Base-by-base conservation (phyloP, 1,140 invertebrate species). In the Meloidogyne exigua region DNA sequence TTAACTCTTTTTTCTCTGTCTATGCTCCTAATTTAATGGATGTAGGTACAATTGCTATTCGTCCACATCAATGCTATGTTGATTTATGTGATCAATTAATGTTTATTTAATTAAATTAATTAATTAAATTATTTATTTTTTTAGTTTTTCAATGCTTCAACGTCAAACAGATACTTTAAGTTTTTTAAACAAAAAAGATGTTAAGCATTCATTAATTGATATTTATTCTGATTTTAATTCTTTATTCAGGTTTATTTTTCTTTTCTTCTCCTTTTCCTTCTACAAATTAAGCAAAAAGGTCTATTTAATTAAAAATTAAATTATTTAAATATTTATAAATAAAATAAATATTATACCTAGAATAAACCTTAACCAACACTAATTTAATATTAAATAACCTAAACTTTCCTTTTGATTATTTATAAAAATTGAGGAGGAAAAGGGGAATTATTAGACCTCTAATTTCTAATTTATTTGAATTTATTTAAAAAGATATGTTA, bases 11-110 rank as follows among this genome's bases (percentile, higher is more conserved):
- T 65, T 71, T 81, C 11, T 80, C 80, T 49, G 72, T 80, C 2
- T 80, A 80, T 36, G 82, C 69, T 11, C 79, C 79, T 32, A 68
- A 64, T 11, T 23, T 42, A 12, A 79, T 79, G 78, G 77, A 79
- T 71, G 57, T 68, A n/a, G 49, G 18, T n/a, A n/a, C 13, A 28
- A 21, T 36, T 63, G 21, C 21, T 62, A 25, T 39, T 49, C 28
- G 78, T 23, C 70, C 32, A 13, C 70, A 77, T 32, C 39, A 80
- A 49, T 32, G 21, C 36, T 63, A 63, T 23, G 44, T 67, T 23
- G 79, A 63, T 23, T 25, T 79, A 21, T 28, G 23, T 28, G 18
- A 62, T 9, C 15, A 77, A 26, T 32, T 79, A 11, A 79, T 81
- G 78, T 79, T 23, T n/a, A 18, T 26, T 76, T 23, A n/a, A n/a